These are phyloP conservation scores for Ectropis grisescens DNA, from an alignment of 1,140 invertebrate species.

Conservation along the genomic window DNA sequence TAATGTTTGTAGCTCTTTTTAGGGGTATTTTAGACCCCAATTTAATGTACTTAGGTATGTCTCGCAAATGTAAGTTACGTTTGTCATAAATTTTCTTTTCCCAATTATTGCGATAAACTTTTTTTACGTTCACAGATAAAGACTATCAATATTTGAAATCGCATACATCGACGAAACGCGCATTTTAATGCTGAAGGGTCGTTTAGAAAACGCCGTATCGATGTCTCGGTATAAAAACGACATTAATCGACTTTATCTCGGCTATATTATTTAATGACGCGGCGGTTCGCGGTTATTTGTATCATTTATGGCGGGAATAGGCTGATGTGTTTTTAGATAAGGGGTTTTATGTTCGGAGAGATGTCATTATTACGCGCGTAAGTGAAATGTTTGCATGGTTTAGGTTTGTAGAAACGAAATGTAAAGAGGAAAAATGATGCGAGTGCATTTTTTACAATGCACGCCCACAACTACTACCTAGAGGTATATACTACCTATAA, in stretches of 20 bases:
- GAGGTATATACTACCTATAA: no score
- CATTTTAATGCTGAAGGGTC: slow-evolving; percentile 48
- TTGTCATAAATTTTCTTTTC: no score
- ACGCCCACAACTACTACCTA: no score
- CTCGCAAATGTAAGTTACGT: no score
- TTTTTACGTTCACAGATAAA: no score
- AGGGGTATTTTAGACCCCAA: no score
- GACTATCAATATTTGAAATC: slow-evolving; percentile 33
- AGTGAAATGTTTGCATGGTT: slow-evolving; percentile 20
- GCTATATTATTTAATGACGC: slow-evolving; percentile 61
- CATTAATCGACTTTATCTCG: slow-evolving; percentile 65
- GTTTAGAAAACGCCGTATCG: slow-evolving; percentile 38
- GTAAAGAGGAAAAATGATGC: neutral
- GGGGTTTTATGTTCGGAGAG: slow-evolving; percentile 14
- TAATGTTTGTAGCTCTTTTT: no score
- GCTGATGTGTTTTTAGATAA: slow-evolving; percentile 42
- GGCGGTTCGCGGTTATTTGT: slow-evolving; percentile 60
- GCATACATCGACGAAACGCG: slow-evolving; percentile 29
- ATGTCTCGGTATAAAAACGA: slow-evolving; percentile 50
- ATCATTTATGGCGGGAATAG: slow-evolving; percentile 42
- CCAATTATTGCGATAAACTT: no score
- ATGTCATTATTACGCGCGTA: slow-evolving; percentile 19
- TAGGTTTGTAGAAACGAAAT: no score
- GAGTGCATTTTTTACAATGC: no score
- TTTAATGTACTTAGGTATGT: no score